A percentile compares a stretch with the other conserved stretches of the same genome.
phyloP scores from a whole-genome alignment of 92 coral and sea anemone genomes.

The Epizoanthus stellaris region DNA sequence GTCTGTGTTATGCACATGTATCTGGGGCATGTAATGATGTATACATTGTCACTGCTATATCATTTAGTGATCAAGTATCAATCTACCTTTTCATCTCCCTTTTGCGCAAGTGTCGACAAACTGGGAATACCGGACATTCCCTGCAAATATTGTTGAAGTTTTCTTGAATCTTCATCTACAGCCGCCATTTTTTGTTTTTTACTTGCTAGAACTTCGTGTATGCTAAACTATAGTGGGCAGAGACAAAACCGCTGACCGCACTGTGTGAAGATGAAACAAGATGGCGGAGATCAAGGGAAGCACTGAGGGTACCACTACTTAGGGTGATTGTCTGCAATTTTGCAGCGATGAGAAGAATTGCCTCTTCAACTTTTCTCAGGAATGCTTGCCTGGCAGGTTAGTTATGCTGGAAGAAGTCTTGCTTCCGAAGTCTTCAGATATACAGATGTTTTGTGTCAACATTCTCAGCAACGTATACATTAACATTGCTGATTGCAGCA shows the following conservation, averaged over 20 bases:
- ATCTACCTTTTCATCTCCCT: conserved; percentile 88
- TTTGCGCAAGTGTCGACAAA: conserved; percentile 89
- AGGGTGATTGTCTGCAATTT: background rate
- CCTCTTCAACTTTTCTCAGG: conserved; percentile 54
- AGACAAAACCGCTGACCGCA: conserved; percentile 21
- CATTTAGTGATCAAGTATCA: background rate
- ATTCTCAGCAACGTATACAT: too few relatives aligned
- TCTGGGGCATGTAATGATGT: too few relatives aligned
- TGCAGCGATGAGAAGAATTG: conserved; percentile 53
- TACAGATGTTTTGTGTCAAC: too few relatives aligned
- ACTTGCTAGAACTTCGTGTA: conserved; percentile 8
- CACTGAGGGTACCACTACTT: background rate
- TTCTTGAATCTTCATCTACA: conserved; percentile 44
- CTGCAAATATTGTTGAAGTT: conserved; percentile 57
- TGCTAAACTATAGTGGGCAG: conserved; percentile 2
- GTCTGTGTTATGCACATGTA: too few relatives aligned
- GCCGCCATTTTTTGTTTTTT: conserved; percentile 60
- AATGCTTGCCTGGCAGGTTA: conserved; percentile 72
- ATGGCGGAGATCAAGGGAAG: conserved; percentile 35
- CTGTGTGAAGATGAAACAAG: conserved; percentile 24
- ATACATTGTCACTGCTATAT: background rate
- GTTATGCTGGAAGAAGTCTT: conserved; percentile 2
- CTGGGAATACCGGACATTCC: conserved; percentile 71
- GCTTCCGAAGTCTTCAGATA: too few relatives aligned
- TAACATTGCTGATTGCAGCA: too few relatives aligned